Percentiles rank a stretch among this genome's conserved stretches.
Evolutionary conservation across 2,888 invertebrate species (phyloP).

Genomic region (Mythimna impura): DNA sequence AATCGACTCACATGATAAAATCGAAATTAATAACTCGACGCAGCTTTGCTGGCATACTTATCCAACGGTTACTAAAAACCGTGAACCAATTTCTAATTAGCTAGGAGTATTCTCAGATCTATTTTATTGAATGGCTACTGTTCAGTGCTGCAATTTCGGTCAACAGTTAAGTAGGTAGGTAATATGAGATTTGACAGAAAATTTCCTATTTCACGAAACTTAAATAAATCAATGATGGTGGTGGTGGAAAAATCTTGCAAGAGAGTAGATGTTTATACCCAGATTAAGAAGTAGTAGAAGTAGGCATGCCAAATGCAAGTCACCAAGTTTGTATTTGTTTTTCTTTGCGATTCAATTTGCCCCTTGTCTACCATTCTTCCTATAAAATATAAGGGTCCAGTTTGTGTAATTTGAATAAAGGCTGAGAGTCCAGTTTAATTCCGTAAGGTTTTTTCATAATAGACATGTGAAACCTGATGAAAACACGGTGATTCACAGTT

Average conservation of each 20-base stretch:
- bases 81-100: not conserved
- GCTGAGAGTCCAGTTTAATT: not conserved
- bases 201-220: not conserved
- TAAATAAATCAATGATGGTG: no score
- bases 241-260: not conserved
- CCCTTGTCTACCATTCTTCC: not conserved
- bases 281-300: not conserved
- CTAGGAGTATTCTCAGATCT: not conserved
- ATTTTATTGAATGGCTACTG: not conserved
- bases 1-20: slow-evolving; percentile 15
- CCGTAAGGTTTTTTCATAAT: not conserved
- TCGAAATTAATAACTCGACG: slow-evolving; percentile 20
- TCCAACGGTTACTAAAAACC: not conserved
- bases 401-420: not conserved
- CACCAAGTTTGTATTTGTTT: not conserved
- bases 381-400: not conserved
- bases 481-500: not conserved
- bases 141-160: not conserved
- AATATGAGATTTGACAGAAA: not conserved
- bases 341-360: not conserved
- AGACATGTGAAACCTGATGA: not conserved
- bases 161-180: not conserved
- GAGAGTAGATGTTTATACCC: not conserved
- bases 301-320: not conserved
- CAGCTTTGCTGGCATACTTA: not conserved